phyloP scores from a whole-genome alignment of 1,140 invertebrate species.

The Streblospio benedicti region DNA sequence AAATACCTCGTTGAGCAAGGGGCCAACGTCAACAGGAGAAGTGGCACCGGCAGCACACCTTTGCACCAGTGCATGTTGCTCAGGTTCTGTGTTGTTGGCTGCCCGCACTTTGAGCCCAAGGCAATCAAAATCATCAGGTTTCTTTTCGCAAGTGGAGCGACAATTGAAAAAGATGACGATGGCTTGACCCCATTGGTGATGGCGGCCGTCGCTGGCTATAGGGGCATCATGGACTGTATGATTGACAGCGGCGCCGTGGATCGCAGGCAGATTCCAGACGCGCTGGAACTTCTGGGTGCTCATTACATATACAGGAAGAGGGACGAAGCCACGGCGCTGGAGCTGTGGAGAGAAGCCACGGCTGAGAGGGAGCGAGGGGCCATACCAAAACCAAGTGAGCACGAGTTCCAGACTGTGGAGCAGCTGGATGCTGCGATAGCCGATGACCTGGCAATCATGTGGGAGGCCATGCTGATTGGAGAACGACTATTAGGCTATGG shows the following conservation, averaged over 20 bases:
- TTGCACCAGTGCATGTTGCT: too few species aligned
- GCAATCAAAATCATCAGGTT: slow-evolving; percentile 85
- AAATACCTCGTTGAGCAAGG: slow-evolving; percentile 74
- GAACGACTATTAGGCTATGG: slow-evolving; percentile 88
- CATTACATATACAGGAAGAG: slow-evolving; percentile 90
- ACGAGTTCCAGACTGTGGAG: slow-evolving; percentile 66
- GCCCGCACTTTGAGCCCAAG: too few species aligned
- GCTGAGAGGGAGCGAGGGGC: slow-evolving; percentile 63
- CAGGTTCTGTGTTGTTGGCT: too few species aligned
- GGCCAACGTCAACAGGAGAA: slow-evolving; percentile 83
- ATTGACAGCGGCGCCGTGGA: slow-evolving; percentile 62
- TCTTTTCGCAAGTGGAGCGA: slow-evolving; percentile 73
- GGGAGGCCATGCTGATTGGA: slow-evolving; percentile 87
- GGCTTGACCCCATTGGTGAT: slow-evolving; percentile 89
- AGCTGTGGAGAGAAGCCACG: slow-evolving; percentile 82
- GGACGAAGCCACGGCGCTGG: slow-evolving; percentile 80
- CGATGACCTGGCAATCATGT: slow-evolving; percentile 89
- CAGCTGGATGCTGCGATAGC: slow-evolving; percentile 75
- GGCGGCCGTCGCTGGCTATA: slow-evolving; percentile 83
- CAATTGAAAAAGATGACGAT: slow-evolving; percentile 89
- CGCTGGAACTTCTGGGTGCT: slow-evolving; percentile 84
- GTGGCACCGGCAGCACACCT: slow-evolving; percentile 79
- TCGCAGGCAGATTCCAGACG: slow-evolving; percentile 74
- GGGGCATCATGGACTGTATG: slow-evolving; percentile 84
- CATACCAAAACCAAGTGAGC: slow-evolving; percentile 46